phyloP scores from a whole-genome alignment of 2,797 vertebrate genomes.

The Thalassophryne amazonica region DNA sequence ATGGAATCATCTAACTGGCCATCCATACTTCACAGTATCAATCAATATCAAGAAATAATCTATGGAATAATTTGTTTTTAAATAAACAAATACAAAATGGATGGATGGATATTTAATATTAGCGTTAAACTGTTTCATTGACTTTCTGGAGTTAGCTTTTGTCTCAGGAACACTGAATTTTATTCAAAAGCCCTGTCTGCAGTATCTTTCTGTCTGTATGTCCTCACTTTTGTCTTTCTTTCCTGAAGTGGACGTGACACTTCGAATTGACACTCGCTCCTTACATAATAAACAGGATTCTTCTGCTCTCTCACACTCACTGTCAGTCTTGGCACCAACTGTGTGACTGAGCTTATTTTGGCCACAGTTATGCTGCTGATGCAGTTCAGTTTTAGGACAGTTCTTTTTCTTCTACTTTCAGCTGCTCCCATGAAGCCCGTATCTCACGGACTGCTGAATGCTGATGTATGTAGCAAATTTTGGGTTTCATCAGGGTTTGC shows the following conservation, averaged over 20 bases:
- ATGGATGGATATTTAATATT: no score
- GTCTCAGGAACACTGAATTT: conserved; percentile 7
- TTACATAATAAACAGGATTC: background rate
- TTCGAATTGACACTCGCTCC: background rate
- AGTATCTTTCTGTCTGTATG: background rate
- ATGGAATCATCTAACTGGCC: no score
- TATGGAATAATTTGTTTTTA: no score
- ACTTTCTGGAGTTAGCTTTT: no score
- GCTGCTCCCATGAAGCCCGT: no score
- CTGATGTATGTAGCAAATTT: background rate
- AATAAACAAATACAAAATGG: no score
- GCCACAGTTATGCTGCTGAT: background rate
- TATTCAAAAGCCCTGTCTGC: conserved; percentile 5
- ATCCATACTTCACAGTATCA: no score
- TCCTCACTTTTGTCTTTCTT: background rate
- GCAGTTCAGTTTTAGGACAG: background rate
- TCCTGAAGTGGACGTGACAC: background rate
- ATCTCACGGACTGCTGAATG: no score
- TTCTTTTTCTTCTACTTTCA: no score
- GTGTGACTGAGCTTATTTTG: background rate
- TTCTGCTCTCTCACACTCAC: background rate
- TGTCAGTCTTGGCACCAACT: background rate
- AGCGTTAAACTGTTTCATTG: no score
- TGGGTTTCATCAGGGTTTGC: background rate
- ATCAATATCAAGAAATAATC: no score